Evolutionary conservation across 2,113 vertebrate species (phyloP), one percentile per base, ranked within the genome.

Genomic region (Nestor notabilis): DNA sequence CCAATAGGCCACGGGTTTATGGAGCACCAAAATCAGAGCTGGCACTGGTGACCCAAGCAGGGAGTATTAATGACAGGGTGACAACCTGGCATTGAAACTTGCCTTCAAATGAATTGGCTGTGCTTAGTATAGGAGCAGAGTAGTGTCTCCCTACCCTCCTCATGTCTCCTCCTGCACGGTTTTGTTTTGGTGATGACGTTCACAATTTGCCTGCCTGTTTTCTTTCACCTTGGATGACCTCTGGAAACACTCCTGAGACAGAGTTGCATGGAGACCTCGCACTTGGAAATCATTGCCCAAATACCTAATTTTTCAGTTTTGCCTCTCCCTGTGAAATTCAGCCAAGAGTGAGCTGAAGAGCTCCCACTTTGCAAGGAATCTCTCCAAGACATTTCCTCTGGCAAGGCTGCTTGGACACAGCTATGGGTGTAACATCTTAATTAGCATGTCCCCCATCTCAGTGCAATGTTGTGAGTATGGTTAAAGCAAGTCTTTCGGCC

Each of bases 211-310:
- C 71, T 31, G 24, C 41, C 46, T 1, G 0, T 39, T 83, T 78
- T 23, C 53, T 83, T n/a, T 50, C 1, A 1, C 25, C 33, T 41
- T 39, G 20, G 37, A 55, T 1, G 3, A 35, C 43, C 37, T 28
- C 55, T 47, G 14, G 66, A 56, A 68, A 41, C 7, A 4, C 13
- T 50, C 29, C 29, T 28, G 28, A 0, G 0, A 43, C 47, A 49
- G 27, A 61, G 27, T 37, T 63, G 47, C 0, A 0, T 17, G 13
- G 71, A 56, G 37, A 68, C 24, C 33, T 75, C 0, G 1, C 0
- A 3, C 60, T 56, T 63, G 44, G 66, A 72, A 69, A 41, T 53
- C 5, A 0, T 35, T 53, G 39, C 33, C 53, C 53, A 11, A 35
- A 41, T 20, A 17, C 41, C 39, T 7, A 9, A 15, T 31, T 53